Evolutionary conservation across 2,797 vertebrate genomes (phyloP), one percentile per base, ranked within the genome.

Genomic region (Esox masquinongy): DNA sequence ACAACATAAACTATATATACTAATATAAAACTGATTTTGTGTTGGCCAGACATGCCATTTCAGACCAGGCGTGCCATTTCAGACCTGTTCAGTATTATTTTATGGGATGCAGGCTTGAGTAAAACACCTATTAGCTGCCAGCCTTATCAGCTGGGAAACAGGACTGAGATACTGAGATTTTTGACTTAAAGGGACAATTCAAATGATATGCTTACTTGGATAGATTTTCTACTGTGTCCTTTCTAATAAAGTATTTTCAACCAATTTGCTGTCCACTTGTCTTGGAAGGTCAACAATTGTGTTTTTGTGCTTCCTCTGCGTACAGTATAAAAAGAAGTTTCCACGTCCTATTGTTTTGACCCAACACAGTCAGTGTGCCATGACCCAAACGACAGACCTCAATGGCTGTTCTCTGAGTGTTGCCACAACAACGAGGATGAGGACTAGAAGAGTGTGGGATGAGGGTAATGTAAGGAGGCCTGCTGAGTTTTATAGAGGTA

Each of bases 1-100:
- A 95, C 95, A 95, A 90, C 94, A 94, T 91, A 93, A 95, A 91
- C 88, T 92, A 92, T 90, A 94, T 93, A 92, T 93, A 90, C 91
- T 94, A 92, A 94, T 89, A 71, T 79, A 47, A 84, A 93, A 94
- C 93, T 92, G 93, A 94, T 93, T 39, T 39, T 94, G 92, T 93
- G 94, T 95, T 95, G 94, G 93, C 93, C 94, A 94, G 92, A 92
- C 91, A 90, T 87, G 93, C 93, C 91, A 87, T 87, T 90, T 90
- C 87, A 83, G 87, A 94, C 68, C 50, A 94, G 92, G 93, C 91
- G 90, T 87, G 93, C 93, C 91, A 87, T 87, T 90, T 90, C 87
- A 83, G 87, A 94, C 70, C 50, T 73, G 24, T 75, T 82, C 78
- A 74, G 76, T 77, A 81, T 80, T 82, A 81, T 77, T 53, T 76